Conservation (phyloP, 92 coral and sea anemone species). For the Actinostola sp. region DNA sequence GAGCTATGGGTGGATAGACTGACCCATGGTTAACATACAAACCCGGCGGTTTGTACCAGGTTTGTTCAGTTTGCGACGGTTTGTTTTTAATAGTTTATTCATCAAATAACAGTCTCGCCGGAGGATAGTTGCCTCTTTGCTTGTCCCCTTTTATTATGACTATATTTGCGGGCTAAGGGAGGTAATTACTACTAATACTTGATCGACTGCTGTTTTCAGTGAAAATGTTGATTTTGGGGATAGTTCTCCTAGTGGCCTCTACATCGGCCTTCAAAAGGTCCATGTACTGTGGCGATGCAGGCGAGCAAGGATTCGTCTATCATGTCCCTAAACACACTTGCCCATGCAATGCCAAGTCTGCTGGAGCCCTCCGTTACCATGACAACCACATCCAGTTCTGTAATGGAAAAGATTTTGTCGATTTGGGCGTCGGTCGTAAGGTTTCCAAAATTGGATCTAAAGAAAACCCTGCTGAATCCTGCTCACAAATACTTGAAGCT, state of each 20-base stretch:
- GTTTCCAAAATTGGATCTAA: conserved; percentile 2
- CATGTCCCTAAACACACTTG: conserved; percentile 34
- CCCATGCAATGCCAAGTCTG: conserved; percentile 31
- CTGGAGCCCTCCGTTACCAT: conserved; percentile 56
- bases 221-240: neutral
- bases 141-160: too few species aligned
- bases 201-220: too few species aligned
- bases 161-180: too few species aligned
- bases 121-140: too few species aligned
- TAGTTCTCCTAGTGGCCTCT: neutral
- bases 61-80: too few species aligned
- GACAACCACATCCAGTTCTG: conserved; percentile 53
- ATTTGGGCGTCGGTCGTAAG: conserved; percentile 11
- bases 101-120: too few species aligned
- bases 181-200: too few species aligned
- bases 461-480: conserved; percentile 34
- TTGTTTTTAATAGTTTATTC: too few species aligned
- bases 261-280: neutral
- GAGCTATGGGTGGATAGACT: too few species aligned
- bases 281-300: neutral
- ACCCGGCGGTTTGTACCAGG: too few species aligned
- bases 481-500: conserved; percentile 12
- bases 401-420: conserved; percentile 38
- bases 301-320: neutral
- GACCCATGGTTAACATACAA: too few species aligned